phyloP scores from a whole-genome alignment of 2,113 vertebrate species.

The Ailuropoda melanoleuca region DNA sequence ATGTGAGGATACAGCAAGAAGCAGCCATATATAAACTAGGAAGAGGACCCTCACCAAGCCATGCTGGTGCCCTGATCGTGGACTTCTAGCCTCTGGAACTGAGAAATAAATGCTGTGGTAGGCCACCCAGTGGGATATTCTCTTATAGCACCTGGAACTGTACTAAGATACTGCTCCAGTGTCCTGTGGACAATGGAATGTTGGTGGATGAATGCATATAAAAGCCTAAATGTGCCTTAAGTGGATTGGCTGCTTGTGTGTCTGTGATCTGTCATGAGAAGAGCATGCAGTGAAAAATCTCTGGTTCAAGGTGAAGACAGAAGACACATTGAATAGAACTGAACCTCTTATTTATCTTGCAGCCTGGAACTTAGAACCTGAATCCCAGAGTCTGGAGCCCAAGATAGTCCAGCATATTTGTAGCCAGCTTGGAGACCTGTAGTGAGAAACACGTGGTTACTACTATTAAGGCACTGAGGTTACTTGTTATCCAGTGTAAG shows the following conservation, averaged over 20 bases:
- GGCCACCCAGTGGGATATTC: not conserved
- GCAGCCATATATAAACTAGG: not conserved
- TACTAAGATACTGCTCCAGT: not conserved
- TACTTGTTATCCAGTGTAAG: not conserved
- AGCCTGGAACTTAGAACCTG: not conserved
- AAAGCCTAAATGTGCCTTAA: not conserved
- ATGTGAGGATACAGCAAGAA: not conserved
- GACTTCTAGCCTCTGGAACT: not conserved
- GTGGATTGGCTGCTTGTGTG: not conserved
- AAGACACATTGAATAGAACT: not conserved
- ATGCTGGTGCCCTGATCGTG: not conserved
- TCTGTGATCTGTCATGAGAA: not conserved
- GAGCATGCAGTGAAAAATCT: not conserved
- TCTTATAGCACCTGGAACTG: not conserved
- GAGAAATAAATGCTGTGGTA: not conserved
- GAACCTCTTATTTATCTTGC: not conserved
- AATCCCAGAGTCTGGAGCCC: not conserved
- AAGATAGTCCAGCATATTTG: not conserved
- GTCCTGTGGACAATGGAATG: not conserved
- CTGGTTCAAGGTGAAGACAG: not conserved
- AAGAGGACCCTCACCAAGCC: not conserved
- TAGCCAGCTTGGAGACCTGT: not conserved
- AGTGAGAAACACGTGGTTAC: not conserved
- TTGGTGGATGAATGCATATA: not conserved
- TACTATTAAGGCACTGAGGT: not conserved